Evolutionary conservation across 2,113 vertebrate genomes (phyloP).

Genomic region (Psilopsiagon aymara): DNA sequence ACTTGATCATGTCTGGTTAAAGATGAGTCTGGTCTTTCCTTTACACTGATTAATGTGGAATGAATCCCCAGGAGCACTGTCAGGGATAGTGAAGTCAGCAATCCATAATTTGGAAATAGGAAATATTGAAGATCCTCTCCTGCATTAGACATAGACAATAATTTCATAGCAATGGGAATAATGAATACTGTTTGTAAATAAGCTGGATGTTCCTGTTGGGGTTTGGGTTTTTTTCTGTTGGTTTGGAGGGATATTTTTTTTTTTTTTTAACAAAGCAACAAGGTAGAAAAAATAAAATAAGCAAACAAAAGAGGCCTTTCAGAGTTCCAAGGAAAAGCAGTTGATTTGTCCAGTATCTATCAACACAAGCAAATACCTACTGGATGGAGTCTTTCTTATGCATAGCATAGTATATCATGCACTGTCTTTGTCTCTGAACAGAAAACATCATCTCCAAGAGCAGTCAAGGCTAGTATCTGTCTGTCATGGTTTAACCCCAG

Average conservation of each 20-base stretch:
- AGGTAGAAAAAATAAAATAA: background rate
- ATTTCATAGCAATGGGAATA: background rate
- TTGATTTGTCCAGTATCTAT: background rate
- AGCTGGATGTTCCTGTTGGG: background rate
- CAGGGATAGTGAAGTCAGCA: background rate
- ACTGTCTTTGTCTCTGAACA: background rate
- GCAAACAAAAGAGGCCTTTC: background rate
- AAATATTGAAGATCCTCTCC: background rate
- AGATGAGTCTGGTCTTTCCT: background rate
- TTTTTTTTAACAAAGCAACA: background rate
- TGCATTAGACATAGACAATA: background rate
- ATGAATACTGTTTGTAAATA: background rate
- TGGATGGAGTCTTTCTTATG: background rate
- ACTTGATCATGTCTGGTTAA: background rate
- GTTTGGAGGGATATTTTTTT: rapidly evolving
- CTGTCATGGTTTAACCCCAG: background rate
- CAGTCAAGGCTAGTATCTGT: background rate
- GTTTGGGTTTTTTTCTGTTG: background rate
- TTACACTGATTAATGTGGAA: background rate
- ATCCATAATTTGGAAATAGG: background rate
- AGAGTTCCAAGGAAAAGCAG: background rate
- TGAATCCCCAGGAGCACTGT: background rate
- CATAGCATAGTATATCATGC: background rate
- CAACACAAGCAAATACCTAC: background rate
- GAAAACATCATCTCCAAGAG: background rate